These are phyloP conservation scores for Apolygus lucorum DNA, from an alignment of 1,140 invertebrate species.

Conservation along the genomic window DNA sequence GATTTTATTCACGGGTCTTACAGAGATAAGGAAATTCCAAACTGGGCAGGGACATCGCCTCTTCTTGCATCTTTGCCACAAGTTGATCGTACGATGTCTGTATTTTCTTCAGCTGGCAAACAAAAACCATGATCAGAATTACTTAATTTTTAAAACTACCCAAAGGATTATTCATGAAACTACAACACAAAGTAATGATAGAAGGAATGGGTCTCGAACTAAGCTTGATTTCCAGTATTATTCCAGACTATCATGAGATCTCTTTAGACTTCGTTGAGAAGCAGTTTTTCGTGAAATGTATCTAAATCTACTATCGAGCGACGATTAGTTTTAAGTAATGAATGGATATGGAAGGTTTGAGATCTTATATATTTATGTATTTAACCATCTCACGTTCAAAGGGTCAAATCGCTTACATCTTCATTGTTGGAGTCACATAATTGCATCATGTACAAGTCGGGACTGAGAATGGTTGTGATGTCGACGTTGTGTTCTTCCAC, in stretches of 20 bases:
- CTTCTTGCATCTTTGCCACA: conserved; percentile 13
- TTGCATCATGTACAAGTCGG: conserved; percentile 18
- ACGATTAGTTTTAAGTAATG: not conserved
- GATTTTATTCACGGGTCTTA: too few relatives aligned
- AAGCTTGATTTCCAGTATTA: too few relatives aligned
- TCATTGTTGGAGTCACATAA: not conserved
- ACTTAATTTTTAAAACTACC: too few relatives aligned
- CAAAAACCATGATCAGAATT: not conserved
- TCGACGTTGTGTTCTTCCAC: conserved; percentile 17
- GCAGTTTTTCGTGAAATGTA: too few relatives aligned
- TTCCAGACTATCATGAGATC: too few relatives aligned
- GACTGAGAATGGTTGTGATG: conserved; percentile 20
- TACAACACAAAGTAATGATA: too few relatives aligned
- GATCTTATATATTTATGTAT: not conserved
- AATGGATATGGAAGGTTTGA: not conserved
- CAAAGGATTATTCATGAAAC: too few relatives aligned
- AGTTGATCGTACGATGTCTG: conserved; percentile 19
- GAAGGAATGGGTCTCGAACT: too few relatives aligned
- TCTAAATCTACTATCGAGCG: too few relatives aligned
- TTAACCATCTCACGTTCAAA: not conserved
- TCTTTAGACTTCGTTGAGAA: too few relatives aligned
- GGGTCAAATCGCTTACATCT: not conserved
- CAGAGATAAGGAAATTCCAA: conserved; percentile 18
- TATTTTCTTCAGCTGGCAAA: not conserved
- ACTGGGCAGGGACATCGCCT: conserved; percentile 15